Evolutionary conservation across 2,113 vertebrate species (phyloP).

Genomic region (Passer domesticus): DNA sequence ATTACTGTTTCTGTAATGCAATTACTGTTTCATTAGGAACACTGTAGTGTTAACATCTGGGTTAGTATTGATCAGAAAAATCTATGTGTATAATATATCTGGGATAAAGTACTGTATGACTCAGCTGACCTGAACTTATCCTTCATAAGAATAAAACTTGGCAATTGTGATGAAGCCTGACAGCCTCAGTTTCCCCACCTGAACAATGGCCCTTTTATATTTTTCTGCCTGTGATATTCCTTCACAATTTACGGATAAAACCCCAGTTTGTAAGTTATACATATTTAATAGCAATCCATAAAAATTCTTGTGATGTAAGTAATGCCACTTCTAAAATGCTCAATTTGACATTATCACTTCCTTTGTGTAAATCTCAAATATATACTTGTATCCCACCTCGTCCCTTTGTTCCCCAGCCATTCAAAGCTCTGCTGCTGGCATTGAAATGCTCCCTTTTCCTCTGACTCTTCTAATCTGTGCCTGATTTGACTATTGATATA

Average conservation of each 20-base stretch:
- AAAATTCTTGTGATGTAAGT: neutral
- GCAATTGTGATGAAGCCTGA: neutral
- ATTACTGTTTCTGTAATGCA: conserved; percentile 20
- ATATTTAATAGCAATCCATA: neutral
- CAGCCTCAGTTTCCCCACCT: neutral
- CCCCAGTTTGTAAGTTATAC: neutral
- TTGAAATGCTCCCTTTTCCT: neutral
- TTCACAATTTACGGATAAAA: neutral
- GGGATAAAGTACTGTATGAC: neutral
- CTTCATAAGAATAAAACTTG: neutral
- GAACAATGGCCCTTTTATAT: neutral
- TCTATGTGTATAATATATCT: neutral
- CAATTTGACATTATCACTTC: neutral
- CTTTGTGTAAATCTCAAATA: neutral
- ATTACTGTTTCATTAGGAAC: conserved; percentile 34
- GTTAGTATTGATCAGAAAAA: conserved; percentile 22
- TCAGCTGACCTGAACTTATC: neutral
- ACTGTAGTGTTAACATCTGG: neutral
- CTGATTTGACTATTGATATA: neutral
- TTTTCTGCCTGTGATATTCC: neutral
- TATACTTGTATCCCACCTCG: neutral
- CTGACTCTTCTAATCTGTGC: neutral
- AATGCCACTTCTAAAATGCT: neutral
- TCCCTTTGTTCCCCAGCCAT: neutral
- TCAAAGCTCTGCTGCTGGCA: neutral